Evolutionary conservation across 35 echinoderm and acorn worm genomes (phyloP), one percentile per base, ranked within the genome.

Genomic region (Chiridota heheva): DNA sequence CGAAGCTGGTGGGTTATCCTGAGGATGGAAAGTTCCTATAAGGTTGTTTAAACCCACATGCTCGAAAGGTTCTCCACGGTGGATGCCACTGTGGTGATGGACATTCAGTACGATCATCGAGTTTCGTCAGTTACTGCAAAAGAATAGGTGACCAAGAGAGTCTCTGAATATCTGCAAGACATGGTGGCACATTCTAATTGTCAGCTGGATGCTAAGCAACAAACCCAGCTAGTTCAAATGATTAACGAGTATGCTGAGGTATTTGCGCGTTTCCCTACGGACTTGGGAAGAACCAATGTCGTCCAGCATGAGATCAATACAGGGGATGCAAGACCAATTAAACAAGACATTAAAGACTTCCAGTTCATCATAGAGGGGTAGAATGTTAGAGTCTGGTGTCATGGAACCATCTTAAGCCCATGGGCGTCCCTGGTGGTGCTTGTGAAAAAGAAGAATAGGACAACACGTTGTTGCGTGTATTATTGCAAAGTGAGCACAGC

Each of bases 361-460:
- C 83, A 17, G 31, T 63, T 34, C 66, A 73, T 18, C 78, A 90
- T 39, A 33, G 61, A 77, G 53, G 76, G 33, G 72, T 73, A 44
- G 74, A 55, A 91, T 86, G 89, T 59, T 86, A 0, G 16, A 60
- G 27, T 6, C 41, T 5, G 82, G 74, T 20, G 66, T 91, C 0
- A 86, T 86, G 31, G 42, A 71, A 32, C 82, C 89, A 56, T 86
- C 89, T 1, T 37, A 12, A 92, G 89, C 33, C 61, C 89, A 24
- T 91, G 89, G 89, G 41, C 83, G 24, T 70, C 73, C 3, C 89
- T 83, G 17, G 58, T 86, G 22, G 76, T 91, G n/a, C 68, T 86
- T 6, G 82, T 86, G 41, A 71, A 89, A 44, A 89, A 69, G 39
- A 82, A 60, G 44, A 37, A 71, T 67, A 74, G 86, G 5, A 30